These are phyloP conservation scores for Todiramphus chloris DNA, from an alignment of 2,113 vertebrate genomes.

Conservation along the genomic window DNA sequence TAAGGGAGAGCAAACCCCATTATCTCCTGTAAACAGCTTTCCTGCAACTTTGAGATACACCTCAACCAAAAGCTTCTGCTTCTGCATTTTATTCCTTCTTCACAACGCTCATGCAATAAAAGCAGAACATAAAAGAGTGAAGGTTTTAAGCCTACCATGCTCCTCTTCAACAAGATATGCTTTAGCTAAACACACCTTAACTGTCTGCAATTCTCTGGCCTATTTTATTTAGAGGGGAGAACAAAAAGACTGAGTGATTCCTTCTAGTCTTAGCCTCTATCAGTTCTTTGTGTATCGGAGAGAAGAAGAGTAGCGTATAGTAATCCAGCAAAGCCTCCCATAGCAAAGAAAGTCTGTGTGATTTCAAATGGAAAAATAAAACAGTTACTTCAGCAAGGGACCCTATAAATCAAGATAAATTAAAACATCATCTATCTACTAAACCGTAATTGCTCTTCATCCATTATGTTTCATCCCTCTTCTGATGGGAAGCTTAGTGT, in stretches of 20 bases:
- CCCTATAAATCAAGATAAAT: background rate
- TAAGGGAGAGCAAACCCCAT: background rate
- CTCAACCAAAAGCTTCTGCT: background rate
- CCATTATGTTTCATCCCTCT: background rate
- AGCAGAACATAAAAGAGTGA: background rate
- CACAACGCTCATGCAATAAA: background rate
- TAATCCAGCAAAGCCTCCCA: background rate
- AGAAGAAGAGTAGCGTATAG: background rate
- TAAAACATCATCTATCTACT: background rate
- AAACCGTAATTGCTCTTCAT: background rate
- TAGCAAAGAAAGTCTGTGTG: background rate
- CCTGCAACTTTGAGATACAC: background rate
- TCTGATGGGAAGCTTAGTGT: background rate
- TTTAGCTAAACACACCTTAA: background rate
- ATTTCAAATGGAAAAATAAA: background rate
- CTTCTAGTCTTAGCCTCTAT: background rate
- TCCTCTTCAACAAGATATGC: background rate
- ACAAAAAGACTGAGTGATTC: background rate
- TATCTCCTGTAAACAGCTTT: constrained; percentile 66
- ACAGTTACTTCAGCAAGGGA: background rate
- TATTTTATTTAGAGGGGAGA: background rate
- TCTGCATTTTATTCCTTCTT: background rate
- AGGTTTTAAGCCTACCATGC: background rate
- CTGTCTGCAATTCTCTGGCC: background rate
- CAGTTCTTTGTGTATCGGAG: background rate